A percentile compares a stretch with the other conserved stretches of the same genome.
Conservation (phyloP, 2,888 invertebrate genomes). For the Allacma fusca region DNA sequence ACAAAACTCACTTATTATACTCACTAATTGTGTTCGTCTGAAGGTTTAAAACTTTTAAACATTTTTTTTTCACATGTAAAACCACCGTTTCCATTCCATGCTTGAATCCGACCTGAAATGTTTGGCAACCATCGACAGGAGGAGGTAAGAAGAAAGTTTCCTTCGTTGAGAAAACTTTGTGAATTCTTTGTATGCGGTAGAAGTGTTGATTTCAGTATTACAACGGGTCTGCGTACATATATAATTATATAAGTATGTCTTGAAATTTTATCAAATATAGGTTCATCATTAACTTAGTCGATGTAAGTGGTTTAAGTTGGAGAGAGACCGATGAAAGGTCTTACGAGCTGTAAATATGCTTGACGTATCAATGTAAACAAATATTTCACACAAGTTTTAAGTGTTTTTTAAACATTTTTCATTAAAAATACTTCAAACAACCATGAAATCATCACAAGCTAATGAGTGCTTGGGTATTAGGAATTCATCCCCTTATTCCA, state of each 20-base stretch:
- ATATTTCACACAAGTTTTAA: not conserved
- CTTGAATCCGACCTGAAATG: not conserved
- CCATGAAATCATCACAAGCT: not conserved
- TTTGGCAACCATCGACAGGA: constrained; percentile 1
- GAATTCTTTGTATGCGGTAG: not conserved
- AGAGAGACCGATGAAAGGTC: not conserved
- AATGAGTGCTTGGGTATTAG: too few species aligned
- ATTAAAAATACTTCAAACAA: constrained; percentile 7
- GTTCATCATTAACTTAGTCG: too few species aligned
- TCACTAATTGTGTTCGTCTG: too few species aligned
- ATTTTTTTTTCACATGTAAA: not conserved
- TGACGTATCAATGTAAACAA: constrained; percentile 7
- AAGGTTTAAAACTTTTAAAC: not conserved
- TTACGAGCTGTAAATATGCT: not conserved
- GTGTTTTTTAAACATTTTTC: not conserved
- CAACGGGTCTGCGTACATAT: too few species aligned
- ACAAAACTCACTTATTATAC: too few species aligned
- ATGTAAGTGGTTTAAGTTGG: not conserved
- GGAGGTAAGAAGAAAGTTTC: constrained; percentile 9
- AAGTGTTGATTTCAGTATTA: not conserved
- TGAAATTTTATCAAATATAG: too few species aligned
- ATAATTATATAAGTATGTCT: too few species aligned
- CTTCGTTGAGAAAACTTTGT: not conserved
- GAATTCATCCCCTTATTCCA: too few species aligned
- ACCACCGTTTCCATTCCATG: not conserved